Percentiles rank a stretch among this genome's conserved stretches.
phyloP scores from a whole-genome alignment of 2,113 vertebrate genomes.

The Nibea albiflora region DNA sequence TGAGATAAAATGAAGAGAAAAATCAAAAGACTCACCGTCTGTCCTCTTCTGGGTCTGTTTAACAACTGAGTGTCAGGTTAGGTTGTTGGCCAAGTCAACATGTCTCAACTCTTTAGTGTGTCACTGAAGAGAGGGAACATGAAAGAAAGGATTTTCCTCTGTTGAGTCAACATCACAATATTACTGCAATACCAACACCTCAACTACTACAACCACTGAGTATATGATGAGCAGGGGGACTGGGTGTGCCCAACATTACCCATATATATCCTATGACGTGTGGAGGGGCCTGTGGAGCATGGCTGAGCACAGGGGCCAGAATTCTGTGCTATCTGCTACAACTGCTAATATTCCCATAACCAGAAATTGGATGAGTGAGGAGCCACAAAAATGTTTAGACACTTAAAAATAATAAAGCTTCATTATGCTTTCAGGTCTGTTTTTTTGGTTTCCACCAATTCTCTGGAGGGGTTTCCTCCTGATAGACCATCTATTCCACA shows the following conservation, averaged over 20 bases:
- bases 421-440: not conserved
- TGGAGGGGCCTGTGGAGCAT: too few relatives aligned
- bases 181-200: not conserved
- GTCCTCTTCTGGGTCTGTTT: not conserved
- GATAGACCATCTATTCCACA: too few relatives aligned
- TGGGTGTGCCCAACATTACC: too few relatives aligned
- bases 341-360: too few relatives aligned
- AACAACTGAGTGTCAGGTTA: not conserved
- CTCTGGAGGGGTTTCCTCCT: too few relatives aligned
- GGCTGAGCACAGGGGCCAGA: too few relatives aligned
- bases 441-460: not conserved
- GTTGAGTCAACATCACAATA: slow-evolving; percentile 1
- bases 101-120: slow-evolving; percentile 7
- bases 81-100: not conserved
- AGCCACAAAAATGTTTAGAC: not conserved
- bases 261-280: too few relatives aligned
- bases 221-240: too few relatives aligned
- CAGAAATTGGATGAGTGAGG: too few relatives aligned
- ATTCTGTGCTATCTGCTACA: too few relatives aligned
- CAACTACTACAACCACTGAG: not conserved
- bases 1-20: not conserved
- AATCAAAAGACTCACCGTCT: not conserved
- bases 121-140: not conserved
- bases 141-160: not conserved
- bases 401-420: not conserved